Evolutionary conservation across 2,113 vertebrate genomes (phyloP).

Genomic region (Ovis canadensis): DNA sequence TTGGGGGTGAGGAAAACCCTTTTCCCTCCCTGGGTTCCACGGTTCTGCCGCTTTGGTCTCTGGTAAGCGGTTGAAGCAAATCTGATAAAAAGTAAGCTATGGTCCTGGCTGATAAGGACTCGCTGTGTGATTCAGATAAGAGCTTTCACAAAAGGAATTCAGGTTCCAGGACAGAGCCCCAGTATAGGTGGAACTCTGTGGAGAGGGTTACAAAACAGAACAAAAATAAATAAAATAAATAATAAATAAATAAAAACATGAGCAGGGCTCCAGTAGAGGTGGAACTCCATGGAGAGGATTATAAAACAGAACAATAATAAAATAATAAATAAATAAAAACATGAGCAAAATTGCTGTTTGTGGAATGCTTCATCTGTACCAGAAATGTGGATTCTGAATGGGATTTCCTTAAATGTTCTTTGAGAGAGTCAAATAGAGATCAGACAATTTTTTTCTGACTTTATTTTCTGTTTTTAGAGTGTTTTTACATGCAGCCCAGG

Average conservation of each 20-base stretch:
- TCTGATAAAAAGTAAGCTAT: conserved; percentile 43
- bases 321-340: not conserved
- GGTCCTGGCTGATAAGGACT: not conserved
- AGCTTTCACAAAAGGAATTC: not conserved
- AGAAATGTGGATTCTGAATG: not conserved
- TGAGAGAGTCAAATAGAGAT: not conserved
- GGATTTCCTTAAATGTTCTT: not conserved
- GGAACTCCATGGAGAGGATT: accelerated
- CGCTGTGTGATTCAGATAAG: conserved; percentile 22
- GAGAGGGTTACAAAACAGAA: not conserved
- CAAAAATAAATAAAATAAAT: not conserved
- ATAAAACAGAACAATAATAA: not conserved
- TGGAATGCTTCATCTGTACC: not conserved
- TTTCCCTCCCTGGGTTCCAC: not conserved
- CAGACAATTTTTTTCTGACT: not conserved
- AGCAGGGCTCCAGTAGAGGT: not conserved
- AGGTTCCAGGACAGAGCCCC: not conserved
- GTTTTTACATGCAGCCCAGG: not conserved
- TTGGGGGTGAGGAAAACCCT: not conserved
- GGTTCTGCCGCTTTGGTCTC: not conserved
- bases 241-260: not conserved
- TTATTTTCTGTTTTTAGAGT: not conserved
- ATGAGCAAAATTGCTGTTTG: not conserved
- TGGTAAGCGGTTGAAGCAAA: not conserved
- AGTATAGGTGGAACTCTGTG: not conserved